These are phyloP conservation scores for Adelosebastes latens DNA, from an alignment of 2,797 vertebrate species.

Conservation along the genomic window DNA sequence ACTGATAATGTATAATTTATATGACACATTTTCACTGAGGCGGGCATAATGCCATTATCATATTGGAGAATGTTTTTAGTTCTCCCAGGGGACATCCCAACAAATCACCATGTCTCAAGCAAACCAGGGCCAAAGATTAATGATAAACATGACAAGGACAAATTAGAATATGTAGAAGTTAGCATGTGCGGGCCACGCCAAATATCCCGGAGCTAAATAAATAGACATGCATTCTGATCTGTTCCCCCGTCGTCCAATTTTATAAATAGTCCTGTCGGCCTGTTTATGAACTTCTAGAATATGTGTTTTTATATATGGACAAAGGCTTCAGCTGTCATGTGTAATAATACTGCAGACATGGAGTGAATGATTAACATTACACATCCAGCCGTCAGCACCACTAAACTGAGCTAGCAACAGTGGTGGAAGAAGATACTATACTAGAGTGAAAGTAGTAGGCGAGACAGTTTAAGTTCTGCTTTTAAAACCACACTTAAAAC, in stretches of 20 bases:
- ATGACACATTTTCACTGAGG: constrained; percentile 81
- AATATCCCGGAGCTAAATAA: constrained; percentile 79
- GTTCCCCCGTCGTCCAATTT: constrained; percentile 61
- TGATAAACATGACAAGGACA: constrained; percentile 87
- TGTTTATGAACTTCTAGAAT: constrained; percentile 49
- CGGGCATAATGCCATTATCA: constrained; percentile 83
- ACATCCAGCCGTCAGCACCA: constrained; percentile 1
- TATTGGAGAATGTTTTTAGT: constrained; percentile 80
- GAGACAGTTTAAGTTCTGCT: not conserved
- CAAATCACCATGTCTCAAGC: constrained; percentile 79
- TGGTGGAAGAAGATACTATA: not conserved
- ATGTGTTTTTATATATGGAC: constrained; percentile 52
- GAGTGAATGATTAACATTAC: constrained; percentile 41
- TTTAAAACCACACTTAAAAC: not conserved
- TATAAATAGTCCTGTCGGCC: constrained; percentile 56
- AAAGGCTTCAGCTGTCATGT: constrained; percentile 53
- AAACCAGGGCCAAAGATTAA: constrained; percentile 85
- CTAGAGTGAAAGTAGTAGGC: not conserved
- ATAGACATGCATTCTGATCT: constrained; percentile 61
- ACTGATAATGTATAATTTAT: constrained; percentile 84
- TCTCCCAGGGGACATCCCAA: constrained; percentile 73
- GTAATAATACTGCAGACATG: constrained; percentile 37
- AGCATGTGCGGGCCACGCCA: constrained; percentile 68
- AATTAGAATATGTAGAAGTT: constrained; percentile 83
- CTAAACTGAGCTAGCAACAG: not conserved